phyloP scores from a whole-genome alignment of 2,888 invertebrate genomes.

The Dicyrtomina minuta region DNA sequence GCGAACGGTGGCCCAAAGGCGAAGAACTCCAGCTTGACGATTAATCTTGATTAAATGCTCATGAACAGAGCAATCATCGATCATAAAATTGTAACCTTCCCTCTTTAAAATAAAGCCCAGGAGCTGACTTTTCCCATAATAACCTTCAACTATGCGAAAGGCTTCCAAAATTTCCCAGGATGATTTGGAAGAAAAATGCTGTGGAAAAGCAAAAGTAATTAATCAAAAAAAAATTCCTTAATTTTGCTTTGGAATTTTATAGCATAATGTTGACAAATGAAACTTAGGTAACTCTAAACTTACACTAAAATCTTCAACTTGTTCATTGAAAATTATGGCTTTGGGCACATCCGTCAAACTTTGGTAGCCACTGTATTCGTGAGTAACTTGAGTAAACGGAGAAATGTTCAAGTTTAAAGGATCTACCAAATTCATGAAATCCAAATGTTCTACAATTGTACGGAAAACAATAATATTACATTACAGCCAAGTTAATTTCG shows the following conservation, averaged over 20 bases:
- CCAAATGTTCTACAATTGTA: slow-evolving; percentile 81
- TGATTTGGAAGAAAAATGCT: slow-evolving; percentile 66
- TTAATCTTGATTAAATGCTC: slow-evolving; percentile 73
- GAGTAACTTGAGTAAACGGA: slow-evolving; percentile 84
- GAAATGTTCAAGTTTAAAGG: slow-evolving; percentile 73
- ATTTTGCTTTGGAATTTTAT: neutral
- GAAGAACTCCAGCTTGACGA: slow-evolving; percentile 77
- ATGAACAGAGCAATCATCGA: slow-evolving; percentile 60
- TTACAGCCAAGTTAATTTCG: neutral
- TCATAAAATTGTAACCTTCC: slow-evolving; percentile 72
- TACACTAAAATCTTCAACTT: slow-evolving; percentile 58
- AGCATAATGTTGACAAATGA: neutral
- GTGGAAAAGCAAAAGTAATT: slow-evolving; percentile 50
- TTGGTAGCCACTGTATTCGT: slow-evolving; percentile 91
- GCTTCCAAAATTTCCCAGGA: slow-evolving; percentile 74
- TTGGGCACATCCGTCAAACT: slow-evolving; percentile 92
- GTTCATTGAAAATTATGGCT: slow-evolving; percentile 72
- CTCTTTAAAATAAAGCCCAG: slow-evolving; percentile 78
- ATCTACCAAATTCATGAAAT: slow-evolving; percentile 81
- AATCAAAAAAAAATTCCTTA: no score
- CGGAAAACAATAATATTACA: slow-evolving; percentile 27
- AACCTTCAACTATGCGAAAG: slow-evolving; percentile 68
- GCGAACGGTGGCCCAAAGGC: slow-evolving; percentile 90
- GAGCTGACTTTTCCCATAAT: slow-evolving; percentile 78
- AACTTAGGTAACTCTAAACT: slow-evolving; percentile 43